Evolutionary conservation across 2,888 invertebrate genomes (phyloP), one percentile per base, ranked within the genome.

Genomic region (Agrilus mali): DNA sequence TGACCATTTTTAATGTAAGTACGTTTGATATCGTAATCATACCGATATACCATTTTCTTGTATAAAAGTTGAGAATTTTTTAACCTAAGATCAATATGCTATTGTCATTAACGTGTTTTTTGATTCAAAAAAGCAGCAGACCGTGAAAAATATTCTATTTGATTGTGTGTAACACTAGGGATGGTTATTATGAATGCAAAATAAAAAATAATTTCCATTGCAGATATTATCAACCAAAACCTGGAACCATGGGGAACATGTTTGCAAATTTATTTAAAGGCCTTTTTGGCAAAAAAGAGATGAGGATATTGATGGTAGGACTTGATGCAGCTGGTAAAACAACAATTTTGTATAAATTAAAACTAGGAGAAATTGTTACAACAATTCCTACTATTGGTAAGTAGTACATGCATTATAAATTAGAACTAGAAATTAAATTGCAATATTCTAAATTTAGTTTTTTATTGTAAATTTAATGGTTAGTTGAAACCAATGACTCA

Each of bases 321-420:
- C 80, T 95, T 68, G 96, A 97, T 80, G 96, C 96, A 65, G 97
- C 97, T 75, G 97, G 97, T 80, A 97, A 97, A 85, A 97, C 97
- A 67, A 97, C 96, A 74, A 97, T 97, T 75, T 80, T 97, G 74
- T 96, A 96, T 81, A 97, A 97, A 85, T 83, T 97, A 70, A 97
- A 97, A 82, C 82, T 97, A 80, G 96, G 96, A 70, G 96, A 97
- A 86, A 96, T 96, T 78, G 96, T 97, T 68, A 96, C 96, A 69
- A 97, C 97, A 67, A 97, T 97, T 77, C 97, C 97, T 65, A 97
- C 96, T 63, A 97, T 97, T 78, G 96, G 93, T 92, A 68, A 81
- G 83, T 75, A 36, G 57, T 55, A 48, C 43, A n/a, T n/a, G n/a
- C n/a, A 45, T 47, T 45, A 40, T 17, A 35, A 14, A 32, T 15